phyloP scores from a whole-genome alignment of 2,888 invertebrate genomes.

The Limnephilus rhombicus region DNA sequence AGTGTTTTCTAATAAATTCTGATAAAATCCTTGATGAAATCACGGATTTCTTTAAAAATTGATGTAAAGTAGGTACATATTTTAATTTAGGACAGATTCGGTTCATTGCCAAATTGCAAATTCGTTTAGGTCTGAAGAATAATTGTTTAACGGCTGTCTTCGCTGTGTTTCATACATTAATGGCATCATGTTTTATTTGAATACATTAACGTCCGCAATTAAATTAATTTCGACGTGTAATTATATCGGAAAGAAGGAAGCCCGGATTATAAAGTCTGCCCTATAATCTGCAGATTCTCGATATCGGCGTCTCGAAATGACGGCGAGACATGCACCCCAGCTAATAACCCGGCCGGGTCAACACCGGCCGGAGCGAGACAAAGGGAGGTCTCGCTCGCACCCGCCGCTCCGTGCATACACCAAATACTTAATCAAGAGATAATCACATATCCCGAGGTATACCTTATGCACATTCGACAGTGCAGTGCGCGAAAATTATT shows the following conservation, averaged over 20 bases:
- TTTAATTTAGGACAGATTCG: not conserved
- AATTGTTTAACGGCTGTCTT: not conserved
- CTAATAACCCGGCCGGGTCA: constrained; percentile 39
- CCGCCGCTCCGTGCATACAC: constrained; percentile 53
- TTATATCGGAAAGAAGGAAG: not conserved
- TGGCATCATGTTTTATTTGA: not conserved
- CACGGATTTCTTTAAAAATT: too few relatives aligned
- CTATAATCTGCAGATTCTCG: constrained; percentile 7
- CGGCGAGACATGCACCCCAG: constrained; percentile 41
- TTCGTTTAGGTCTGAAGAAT: not conserved
- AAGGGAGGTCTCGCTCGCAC: constrained; percentile 33
- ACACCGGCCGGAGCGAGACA: constrained; percentile 17
- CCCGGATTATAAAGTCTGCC: not conserved
- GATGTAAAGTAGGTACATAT: not conserved
- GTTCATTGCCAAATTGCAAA: not conserved
- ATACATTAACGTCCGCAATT: not conserved
- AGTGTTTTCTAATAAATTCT: too few relatives aligned
- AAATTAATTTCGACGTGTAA: not conserved
- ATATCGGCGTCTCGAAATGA: constrained; percentile 19
- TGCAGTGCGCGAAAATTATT: constrained; percentile 20
- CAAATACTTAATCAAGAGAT: constrained; percentile 59
- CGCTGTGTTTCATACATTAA: not conserved
- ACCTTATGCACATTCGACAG: constrained; percentile 44
- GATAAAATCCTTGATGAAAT: too few relatives aligned
- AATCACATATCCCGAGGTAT: constrained; percentile 49